Evolutionary conservation across 2,888 invertebrate genomes (phyloP).

Genomic region (Thera obeliscata): DNA sequence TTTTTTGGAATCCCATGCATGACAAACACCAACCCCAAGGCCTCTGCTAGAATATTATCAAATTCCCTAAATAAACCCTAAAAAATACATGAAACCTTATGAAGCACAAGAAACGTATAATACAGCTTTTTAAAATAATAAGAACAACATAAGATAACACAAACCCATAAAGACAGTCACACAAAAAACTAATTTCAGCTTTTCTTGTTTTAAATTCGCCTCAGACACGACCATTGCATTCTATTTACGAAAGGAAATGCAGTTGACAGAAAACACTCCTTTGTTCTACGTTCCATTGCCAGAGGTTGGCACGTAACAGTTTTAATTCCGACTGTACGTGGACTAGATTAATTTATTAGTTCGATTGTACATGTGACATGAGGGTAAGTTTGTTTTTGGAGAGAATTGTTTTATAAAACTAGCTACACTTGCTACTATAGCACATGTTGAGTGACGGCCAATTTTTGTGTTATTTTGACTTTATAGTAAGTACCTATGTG

Average conservation of each 20-base stretch:
- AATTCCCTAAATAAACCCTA: too few species aligned
- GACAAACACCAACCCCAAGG: too few species aligned
- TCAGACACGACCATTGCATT: conserved; percentile 63
- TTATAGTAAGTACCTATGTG: too few species aligned
- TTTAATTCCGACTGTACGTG: conserved; percentile 44
- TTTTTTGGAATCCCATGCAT: too few species aligned
- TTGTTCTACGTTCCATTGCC: conserved; percentile 61
- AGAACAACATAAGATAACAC: conserved; percentile 29
- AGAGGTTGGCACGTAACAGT: conserved; percentile 45
- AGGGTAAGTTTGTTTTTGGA: background rate
- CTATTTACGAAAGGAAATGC: conserved; percentile 74
- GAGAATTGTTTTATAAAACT: conserved; percentile 4
- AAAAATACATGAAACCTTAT: too few species aligned
- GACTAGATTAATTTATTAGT: conserved; percentile 42
- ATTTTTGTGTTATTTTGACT: too few species aligned
- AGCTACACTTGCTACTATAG: too few species aligned
- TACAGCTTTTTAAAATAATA: conserved; percentile 23
- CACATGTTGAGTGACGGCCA: too few species aligned
- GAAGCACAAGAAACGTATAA: conserved; percentile 4
- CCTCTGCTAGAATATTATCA: too few species aligned
- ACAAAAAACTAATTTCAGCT: conserved; percentile 50
- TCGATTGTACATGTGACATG: conserved; percentile 26
- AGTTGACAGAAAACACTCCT: conserved; percentile 76
- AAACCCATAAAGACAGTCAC: conserved; percentile 46
- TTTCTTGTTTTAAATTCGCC: conserved; percentile 58